A percentile compares a stretch with the other conserved stretches of the same genome.
Evolutionary conservation across 1,140 invertebrate genomes (phyloP).

Genomic region (Caenorhabditis latens): DNA sequence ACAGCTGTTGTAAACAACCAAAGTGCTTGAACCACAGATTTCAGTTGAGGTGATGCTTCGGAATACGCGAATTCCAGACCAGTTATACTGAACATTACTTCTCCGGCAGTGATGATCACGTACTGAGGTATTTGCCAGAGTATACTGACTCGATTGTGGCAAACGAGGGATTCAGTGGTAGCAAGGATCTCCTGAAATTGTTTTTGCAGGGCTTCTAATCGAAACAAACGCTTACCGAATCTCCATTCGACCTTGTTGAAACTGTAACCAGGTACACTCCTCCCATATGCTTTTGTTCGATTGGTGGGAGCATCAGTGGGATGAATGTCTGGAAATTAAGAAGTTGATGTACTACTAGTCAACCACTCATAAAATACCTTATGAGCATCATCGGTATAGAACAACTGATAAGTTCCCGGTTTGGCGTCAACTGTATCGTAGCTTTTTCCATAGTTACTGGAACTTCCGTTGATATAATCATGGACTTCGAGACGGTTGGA

Average conservation of each 20-base stretch:
- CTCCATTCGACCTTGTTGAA: not conserved
- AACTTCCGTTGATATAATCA: conserved; percentile 60
- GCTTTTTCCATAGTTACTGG: conserved; percentile 66
- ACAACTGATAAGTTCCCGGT: conserved; percentile 73
- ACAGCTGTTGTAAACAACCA: conserved; percentile 91
- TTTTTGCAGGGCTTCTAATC: conserved; percentile 70
- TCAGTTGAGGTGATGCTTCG: conserved; percentile 80
- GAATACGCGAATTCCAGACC: conserved; percentile 91
- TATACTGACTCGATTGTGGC: conserved; percentile 82
- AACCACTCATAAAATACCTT: not conserved
- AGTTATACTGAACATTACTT: conserved; percentile 90
- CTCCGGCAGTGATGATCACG: conserved; percentile 86
- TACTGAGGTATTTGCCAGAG: conserved; percentile 90
- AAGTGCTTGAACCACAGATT: conserved; percentile 85
- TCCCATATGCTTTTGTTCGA: conserved; percentile 6
- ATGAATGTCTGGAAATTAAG: not conserved
- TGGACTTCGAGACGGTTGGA: not conserved
- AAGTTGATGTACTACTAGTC: not conserved
- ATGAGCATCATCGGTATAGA: conserved; percentile 71
- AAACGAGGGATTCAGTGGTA: conserved; percentile 72
- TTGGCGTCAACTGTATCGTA: conserved; percentile 74
- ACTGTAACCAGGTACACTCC: conserved; percentile 13
- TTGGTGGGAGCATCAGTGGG: not conserved
- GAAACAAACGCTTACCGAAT: not conserved
- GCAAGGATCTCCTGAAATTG: conserved; percentile 4